Conservation (phyloP, 2,113 vertebrate genomes). For the Galeopterus variegatus region DNA sequence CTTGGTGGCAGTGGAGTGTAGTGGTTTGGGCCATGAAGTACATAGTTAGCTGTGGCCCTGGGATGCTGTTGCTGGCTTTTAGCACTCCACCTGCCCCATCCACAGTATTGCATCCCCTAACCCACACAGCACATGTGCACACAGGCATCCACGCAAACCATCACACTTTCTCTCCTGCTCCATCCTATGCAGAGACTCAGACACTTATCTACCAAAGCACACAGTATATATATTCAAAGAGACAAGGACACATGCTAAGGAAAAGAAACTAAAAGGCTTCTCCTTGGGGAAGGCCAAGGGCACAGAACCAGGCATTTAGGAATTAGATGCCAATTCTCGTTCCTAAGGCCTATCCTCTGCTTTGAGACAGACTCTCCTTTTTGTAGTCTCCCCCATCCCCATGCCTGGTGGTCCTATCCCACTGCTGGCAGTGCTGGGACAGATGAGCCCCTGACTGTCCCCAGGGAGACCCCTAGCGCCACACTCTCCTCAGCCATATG, state of each 20-base stretch:
- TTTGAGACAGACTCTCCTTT: not conserved
- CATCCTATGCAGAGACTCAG: not conserved
- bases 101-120: not conserved
- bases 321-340: not conserved
- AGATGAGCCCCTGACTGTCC: not conserved
- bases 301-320: not conserved
- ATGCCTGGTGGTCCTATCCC: not conserved
- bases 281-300: not conserved
- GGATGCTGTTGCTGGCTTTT: not conserved
- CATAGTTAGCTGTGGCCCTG: not conserved
- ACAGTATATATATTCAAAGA: not conserved
- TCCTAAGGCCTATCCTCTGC: not conserved
- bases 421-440: not conserved
- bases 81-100: too few relatives aligned
- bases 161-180: not conserved
- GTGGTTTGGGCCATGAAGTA: not conserved
- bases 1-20: not conserved
- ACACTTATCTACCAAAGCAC: not conserved
- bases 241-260: not conserved
- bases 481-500: not conserved
- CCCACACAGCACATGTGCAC: not conserved
- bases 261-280: not conserved
- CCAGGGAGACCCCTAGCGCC: not conserved
- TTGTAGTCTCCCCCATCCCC: not conserved
- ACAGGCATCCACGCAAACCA: too few relatives aligned